A percentile compares a stretch with the other conserved stretches of the same genome.
These are phyloP conservation scores for Apamea monoglypha DNA, from an alignment of 2,888 invertebrate species.

Conservation along the genomic window DNA sequence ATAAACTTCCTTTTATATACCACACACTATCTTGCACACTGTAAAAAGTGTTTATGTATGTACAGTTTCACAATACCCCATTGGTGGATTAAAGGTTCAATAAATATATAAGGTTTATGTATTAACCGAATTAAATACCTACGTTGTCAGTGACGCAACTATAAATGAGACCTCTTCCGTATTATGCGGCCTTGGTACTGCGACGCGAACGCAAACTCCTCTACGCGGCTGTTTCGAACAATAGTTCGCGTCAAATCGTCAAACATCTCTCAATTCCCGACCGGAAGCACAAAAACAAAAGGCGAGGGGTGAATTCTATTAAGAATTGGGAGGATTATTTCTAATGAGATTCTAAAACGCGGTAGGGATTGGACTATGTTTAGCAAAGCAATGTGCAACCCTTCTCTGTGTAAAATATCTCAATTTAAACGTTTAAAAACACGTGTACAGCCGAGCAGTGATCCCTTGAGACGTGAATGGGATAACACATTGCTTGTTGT, in stretches of 20 bases:
- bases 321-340: conserved; percentile 84
- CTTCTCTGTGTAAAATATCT: conserved; percentile 87
- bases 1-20: conserved; percentile 65
- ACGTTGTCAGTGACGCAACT: conserved; percentile 64
- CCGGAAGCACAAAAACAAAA: conserved; percentile 87
- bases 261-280: conserved; percentile 73
- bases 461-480: conserved; percentile 79
- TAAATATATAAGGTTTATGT: conserved; percentile 64
- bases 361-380: conserved; percentile 81
- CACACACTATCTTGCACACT: conserved; percentile 61
- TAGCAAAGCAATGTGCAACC: conserved; percentile 86
- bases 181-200: conserved; percentile 84
- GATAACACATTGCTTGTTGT: conserved; percentile 81
- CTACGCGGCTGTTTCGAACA: conserved; percentile 69
- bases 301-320: conserved; percentile 81
- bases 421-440: conserved; percentile 85
- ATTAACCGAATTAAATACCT: conserved; percentile 57
- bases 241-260: conserved; percentile 80
- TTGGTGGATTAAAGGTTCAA: conserved; percentile 68
- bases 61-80: conserved; percentile 45
- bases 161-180: conserved; percentile 74
- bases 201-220: conserved; percentile 79
- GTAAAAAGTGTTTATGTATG: conserved; percentile 43
- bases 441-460: conserved; percentile 85
- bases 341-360: conserved; percentile 78